These are phyloP conservation scores for Pseudochirops cupreus DNA, from an alignment of 2,797 vertebrate species.

Conservation along the genomic window DNA sequence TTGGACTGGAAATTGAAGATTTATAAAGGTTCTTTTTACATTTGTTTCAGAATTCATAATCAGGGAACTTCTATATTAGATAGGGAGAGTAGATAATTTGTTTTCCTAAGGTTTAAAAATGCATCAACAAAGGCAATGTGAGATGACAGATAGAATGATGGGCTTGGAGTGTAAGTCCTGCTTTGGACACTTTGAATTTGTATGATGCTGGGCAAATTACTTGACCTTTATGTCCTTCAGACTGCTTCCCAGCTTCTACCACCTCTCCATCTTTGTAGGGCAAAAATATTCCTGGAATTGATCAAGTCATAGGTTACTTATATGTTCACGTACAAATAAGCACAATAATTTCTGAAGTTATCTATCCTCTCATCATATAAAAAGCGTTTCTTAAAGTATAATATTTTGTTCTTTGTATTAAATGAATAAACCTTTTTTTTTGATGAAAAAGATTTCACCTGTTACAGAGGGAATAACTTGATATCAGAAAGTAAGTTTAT, in stretches of 20 bases:
- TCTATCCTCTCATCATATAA: slow-evolving; percentile 18
- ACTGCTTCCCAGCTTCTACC: background rate
- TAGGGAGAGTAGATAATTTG: background rate
- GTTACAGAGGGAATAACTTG: background rate
- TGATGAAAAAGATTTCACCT: background rate
- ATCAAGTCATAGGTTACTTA: background rate
- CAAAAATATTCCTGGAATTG: background rate
- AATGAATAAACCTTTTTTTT: slow-evolving; percentile 43
- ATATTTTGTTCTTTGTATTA: slow-evolving; percentile 26
- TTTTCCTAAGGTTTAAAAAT: background rate
- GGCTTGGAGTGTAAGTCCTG: background rate
- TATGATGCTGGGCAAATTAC: background rate
- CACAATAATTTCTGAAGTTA: slow-evolving; percentile 44
- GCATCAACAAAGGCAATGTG: background rate
- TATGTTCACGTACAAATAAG: background rate
- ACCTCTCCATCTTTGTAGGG: background rate
- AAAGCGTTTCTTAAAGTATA: background rate
- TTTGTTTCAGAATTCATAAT: background rate
- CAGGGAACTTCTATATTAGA: background rate
- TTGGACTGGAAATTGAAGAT: slow-evolving; percentile 3
- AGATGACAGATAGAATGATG: background rate
- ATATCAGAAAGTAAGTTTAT: background rate
- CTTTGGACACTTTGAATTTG: background rate
- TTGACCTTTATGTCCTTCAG: background rate
- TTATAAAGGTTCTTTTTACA: slow-evolving; percentile 26